Conservation (phyloP, 2,113 vertebrate genomes). For the Rhagologus leucostigma region DNA sequence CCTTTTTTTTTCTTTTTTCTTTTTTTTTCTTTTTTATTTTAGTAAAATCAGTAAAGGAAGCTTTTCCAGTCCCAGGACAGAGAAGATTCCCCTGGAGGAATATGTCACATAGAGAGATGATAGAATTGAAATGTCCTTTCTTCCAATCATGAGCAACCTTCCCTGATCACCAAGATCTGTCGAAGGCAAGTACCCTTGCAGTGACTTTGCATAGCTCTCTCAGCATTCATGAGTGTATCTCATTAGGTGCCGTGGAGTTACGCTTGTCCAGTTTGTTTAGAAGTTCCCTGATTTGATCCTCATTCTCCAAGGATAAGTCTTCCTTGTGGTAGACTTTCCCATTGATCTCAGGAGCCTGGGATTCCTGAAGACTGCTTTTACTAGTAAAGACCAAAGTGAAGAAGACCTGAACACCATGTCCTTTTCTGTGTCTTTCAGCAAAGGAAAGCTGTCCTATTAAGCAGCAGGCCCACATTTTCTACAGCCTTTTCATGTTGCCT, state of each 20-base stretch:
- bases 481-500: background rate
- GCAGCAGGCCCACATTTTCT: background rate
- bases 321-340: background rate
- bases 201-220: background rate
- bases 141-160: background rate
- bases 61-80: background rate
- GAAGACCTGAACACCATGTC: background rate
- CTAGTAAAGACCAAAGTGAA: background rate
- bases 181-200: background rate
- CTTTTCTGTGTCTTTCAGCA: background rate
- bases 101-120: background rate
- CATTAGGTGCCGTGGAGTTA: background rate
- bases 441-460: background rate
- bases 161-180: background rate
- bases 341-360: background rate
- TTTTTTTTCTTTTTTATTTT: background rate
- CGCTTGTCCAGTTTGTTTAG: background rate
- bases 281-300: background rate
- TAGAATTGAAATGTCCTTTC: background rate
- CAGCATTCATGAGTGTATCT: background rate
- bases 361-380: background rate
- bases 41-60: background rate
- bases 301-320: background rate
- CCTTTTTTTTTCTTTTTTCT: too few species aligned
- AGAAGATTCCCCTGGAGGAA: background rate